A percentile compares a stretch with the other conserved stretches of the same genome.
phyloP scores from a whole-genome alignment of 2,113 vertebrate genomes.

The Trogon melanurus region DNA sequence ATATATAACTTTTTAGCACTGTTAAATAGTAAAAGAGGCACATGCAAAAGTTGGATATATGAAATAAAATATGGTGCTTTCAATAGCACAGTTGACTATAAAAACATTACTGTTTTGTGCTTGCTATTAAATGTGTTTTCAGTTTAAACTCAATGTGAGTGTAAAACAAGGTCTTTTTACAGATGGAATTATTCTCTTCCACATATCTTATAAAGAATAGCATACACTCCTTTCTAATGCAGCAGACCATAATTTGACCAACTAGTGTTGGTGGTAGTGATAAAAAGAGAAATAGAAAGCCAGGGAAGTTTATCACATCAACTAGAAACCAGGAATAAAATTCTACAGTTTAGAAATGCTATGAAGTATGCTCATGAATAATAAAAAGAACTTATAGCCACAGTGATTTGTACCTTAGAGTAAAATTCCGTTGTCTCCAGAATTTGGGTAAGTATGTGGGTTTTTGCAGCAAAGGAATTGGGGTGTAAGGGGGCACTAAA shows the following conservation, averaged over 20 bases:
- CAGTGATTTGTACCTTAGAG: neutral
- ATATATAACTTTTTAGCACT: neutral
- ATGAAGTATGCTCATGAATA: neutral
- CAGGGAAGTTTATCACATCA: neutral
- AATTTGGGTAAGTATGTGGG: neutral
- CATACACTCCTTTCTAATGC: neutral
- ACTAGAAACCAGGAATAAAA: neutral
- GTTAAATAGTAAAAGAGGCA: neutral
- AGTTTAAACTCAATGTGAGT: neutral
- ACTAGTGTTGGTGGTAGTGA: neutral
- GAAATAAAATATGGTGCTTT: neutral
- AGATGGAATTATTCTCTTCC: neutral
- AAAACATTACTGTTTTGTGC: neutral
- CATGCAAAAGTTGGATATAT: neutral
- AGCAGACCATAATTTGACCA: neutral
- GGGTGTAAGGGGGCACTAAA: neutral
- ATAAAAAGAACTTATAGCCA: neutral
- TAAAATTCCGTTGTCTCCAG: neutral
- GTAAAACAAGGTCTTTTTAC: neutral
- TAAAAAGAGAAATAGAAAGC: neutral
- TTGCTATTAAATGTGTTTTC: neutral
- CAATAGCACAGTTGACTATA: neutral
- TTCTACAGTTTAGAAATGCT: neutral
- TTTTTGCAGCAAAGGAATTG: neutral
- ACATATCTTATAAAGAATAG: neutral